phyloP scores from a whole-genome alignment of 2,113 vertebrate genomes.

The Epinephelus moara region DNA sequence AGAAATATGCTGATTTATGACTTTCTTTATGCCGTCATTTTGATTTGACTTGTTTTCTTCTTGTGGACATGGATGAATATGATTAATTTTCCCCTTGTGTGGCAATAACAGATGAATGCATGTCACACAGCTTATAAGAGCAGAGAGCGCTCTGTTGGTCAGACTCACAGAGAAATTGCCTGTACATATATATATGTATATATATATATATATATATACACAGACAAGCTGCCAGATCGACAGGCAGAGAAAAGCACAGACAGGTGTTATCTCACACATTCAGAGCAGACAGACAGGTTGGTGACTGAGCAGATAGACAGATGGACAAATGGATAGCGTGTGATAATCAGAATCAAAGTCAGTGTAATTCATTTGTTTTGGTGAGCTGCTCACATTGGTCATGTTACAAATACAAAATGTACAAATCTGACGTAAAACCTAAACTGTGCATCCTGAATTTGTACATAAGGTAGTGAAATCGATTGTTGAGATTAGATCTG shows the following conservation, averaged over 20 bases:
- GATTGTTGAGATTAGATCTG: background rate
- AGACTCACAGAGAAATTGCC: background rate
- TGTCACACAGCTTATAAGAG: background rate
- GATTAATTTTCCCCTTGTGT: background rate
- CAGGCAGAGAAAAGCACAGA: background rate
- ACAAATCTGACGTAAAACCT: background rate
- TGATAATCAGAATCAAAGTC: conserved; percentile 7
- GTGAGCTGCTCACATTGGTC: background rate
- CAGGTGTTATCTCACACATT: background rate
- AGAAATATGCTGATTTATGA: conserved; percentile 61
- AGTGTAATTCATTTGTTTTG: conserved; percentile 8
- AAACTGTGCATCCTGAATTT: background rate
- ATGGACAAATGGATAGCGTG: background rate
- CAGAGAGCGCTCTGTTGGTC: background rate
- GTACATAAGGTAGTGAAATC: background rate
- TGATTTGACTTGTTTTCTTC: conserved; percentile 6
- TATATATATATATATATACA: no score
- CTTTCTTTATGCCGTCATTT: conserved; percentile 28
- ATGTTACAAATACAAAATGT: background rate
- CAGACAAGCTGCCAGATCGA: background rate
- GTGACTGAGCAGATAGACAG: background rate
- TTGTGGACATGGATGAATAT: background rate
- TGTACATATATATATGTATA: background rate
- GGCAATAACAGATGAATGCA: background rate
- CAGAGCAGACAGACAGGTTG: background rate